Base-by-base conservation (phyloP, 2,797 vertebrate genomes). In the Nannoperca australis region DNA sequence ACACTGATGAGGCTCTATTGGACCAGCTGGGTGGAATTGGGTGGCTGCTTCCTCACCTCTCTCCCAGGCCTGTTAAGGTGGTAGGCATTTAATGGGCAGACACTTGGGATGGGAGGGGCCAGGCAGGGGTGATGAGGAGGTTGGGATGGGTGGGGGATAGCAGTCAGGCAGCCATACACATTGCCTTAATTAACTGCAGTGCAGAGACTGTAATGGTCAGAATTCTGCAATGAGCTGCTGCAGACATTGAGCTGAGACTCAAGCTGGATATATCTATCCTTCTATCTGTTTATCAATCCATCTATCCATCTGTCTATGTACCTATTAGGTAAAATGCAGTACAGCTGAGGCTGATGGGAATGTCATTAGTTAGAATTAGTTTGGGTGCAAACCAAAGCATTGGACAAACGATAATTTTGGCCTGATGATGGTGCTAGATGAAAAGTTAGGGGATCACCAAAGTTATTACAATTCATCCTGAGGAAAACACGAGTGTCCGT, bases 1-100 rank as follows among this genome's bases (percentile, higher is more conserved):
- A 88, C 70, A 68, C 34, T 88, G 79, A 90, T 88, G 81, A 88
- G 68, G 61, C 40, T 89, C 77, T 85, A 67, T 78, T 74, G 81
- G 63, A 73, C 30, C 78, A 55, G 50, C 88, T 85, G 80, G 73
- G 63, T 20, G 66, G 44, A 69, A 81, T 70, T 82, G 75, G 71
- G 45, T 49, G 79, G 64, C 55, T 66, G 82, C 69, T 76, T 69
- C 55, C 59, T 70, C 1, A 13, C 32, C 42, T 49, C 61, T 61
- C 60, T 83, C 74, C 64, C 74, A 15, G 76, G 75, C 83, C 76
- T 89, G 66, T 82, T 79, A 81, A 74, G 70, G 85, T 85, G 87
- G 88, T 81, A 68, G 80, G 27, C 58, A 70, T 76, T 83, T 86
- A 89, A 89, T 84, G 69, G 67, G 58, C 66, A 73, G 63, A 68